phyloP scores from a whole-genome alignment of 2,888 invertebrate genomes.

The Gari tellinella region DNA sequence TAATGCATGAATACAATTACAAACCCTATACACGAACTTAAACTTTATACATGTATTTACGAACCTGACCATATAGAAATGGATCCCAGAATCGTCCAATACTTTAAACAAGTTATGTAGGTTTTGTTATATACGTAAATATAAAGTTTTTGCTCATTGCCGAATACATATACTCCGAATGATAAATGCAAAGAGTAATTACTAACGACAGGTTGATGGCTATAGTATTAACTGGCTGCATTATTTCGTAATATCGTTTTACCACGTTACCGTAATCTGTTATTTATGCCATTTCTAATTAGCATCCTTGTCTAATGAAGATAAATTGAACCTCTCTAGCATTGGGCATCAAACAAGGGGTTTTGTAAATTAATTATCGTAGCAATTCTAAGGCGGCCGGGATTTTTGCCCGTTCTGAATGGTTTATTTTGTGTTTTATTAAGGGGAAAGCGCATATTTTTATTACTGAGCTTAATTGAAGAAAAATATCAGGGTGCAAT shows the following conservation, averaged over 20 bases:
- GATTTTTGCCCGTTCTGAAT: too few species aligned
- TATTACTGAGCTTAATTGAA: too few species aligned
- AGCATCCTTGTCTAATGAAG: constrained; percentile 28
- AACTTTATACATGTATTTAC: too few species aligned
- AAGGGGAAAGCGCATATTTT: too few species aligned
- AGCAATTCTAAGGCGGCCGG: too few species aligned
- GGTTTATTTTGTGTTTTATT: too few species aligned
- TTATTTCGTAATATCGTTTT: constrained; percentile 35
- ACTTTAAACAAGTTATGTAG: too few species aligned
- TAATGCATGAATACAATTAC: too few species aligned
- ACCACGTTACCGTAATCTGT: constrained; percentile 22
- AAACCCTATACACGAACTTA: too few species aligned
- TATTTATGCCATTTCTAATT: constrained; percentile 31
- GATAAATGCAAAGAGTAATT: constrained; percentile 17
- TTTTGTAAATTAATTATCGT: constrained; percentile 22
- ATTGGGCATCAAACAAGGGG: constrained; percentile 3
- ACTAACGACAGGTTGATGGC: constrained; percentile 30
- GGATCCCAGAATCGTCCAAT: too few species aligned
- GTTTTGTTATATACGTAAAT: background rate
- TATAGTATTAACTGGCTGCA: constrained; percentile 33
- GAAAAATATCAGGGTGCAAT: too few species aligned
- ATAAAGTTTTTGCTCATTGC: background rate
- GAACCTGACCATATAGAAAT: too few species aligned
- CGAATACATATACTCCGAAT: constrained; percentile 2
- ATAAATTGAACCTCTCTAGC: constrained; percentile 15